Evolutionary conservation across 2,888 invertebrate species (phyloP), one percentile per base, ranked within the genome.

Genomic region (Iphiclides podalirius): DNA sequence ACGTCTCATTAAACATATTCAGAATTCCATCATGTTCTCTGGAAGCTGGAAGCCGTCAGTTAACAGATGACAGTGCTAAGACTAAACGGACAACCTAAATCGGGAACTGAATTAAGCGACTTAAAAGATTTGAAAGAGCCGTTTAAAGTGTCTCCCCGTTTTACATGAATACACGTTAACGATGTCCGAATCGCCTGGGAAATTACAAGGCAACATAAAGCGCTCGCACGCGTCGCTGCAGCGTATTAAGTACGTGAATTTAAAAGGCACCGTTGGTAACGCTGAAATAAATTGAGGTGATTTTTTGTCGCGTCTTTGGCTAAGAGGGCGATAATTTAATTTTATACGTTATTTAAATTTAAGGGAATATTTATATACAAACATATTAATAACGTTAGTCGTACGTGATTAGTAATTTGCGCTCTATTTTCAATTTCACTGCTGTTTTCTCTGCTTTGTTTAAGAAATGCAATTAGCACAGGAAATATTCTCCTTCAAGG

Each of bases 111-210:
- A 46, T 47, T 38, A 47, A 44, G 39, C 45, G 35, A 33, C 40
- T 35, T 48, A 41, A 48, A 36, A 46, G 52, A 49, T 48, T 48
- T 43, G 41, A 56, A 52, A 55, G 55, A 46, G 45, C 46, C 44
- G 26, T 49, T 58, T 60, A 52, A 61, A 64, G 55, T 52, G 51
- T 61, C 60, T 68, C 59, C 67, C 70, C 70, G 48, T 43, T 74
- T 71, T 63, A 63, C 64, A 65, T 83, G 84, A 83, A 85, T 80
- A 68, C 74, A 64, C 63, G 69, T 63, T 81, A 83, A 83, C 79
- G 81, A 83, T 62, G 75, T 72, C 71, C 72, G 63, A 79, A 74
- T 74, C 73, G 64, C 70, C 52, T 53, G 74, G 76, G 75, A 79
- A 75, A 81, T 78, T 77, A 78, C 66, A 65, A 68, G 64, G 66